A percentile compares a stretch with the other conserved stretches of the same genome.
These are phyloP conservation scores for Pammene fasciana DNA, from an alignment of 2,888 invertebrate genomes.

Conservation along the genomic window DNA sequence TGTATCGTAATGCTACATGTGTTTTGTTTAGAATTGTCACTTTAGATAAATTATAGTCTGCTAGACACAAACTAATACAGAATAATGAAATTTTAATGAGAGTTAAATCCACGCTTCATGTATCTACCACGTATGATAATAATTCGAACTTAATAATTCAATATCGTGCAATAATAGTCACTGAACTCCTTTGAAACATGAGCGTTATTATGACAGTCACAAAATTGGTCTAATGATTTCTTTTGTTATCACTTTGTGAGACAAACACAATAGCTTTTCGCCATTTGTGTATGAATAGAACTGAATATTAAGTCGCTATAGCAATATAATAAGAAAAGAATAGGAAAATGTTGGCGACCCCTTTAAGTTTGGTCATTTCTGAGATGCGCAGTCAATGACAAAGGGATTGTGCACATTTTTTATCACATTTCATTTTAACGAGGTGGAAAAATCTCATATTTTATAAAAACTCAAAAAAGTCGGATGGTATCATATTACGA, in stretches of 20 bases:
- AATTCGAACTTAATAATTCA: background rate
- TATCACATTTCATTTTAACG: background rate
- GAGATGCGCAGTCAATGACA: background rate
- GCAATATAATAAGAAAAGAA: background rate
- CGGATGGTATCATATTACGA: no score
- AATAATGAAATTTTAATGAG: no score
- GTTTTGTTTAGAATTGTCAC: no score
- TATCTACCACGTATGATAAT: background rate
- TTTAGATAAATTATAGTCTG: no score
- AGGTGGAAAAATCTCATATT: no score
- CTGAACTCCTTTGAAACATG: background rate
- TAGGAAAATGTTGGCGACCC: background rate
- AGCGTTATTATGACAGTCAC: slow-evolving; percentile 16
- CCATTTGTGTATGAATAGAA: slow-evolving; percentile 22
- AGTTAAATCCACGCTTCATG: background rate
- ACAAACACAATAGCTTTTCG: slow-evolving; percentile 13
- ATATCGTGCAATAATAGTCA: background rate
- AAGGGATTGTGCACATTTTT: background rate
- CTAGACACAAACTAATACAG: no score
- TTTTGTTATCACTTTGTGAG: slow-evolving; percentile 16
- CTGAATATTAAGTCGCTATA: slow-evolving; percentile 11
- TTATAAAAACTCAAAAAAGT: no score
- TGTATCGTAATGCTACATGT: no score
- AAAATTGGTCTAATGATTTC: slow-evolving; percentile 20
- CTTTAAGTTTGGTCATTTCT: background rate